Conservation (phyloP, 2,888 invertebrate genomes). For the Drosophila robusta region DNA sequence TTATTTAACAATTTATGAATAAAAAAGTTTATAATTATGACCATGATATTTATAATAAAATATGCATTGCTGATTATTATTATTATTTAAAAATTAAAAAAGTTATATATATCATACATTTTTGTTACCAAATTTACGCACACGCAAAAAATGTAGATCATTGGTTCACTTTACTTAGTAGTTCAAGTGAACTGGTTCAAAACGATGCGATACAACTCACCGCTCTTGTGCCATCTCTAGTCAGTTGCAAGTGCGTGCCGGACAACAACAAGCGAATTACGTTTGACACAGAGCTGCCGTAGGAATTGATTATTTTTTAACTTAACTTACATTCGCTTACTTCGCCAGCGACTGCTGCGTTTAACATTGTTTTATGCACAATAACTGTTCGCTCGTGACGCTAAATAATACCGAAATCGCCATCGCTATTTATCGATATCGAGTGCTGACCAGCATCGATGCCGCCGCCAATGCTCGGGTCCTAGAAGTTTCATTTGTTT, state of each 20-base stretch:
- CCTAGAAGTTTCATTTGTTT: neutral
- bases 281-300: neutral
- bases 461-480: neutral
- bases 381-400: neutral
- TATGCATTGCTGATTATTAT: no score
- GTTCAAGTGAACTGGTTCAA: neutral
- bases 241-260: neutral
- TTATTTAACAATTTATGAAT: no score
- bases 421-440: conserved; percentile 7
- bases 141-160: no score
- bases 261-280: neutral
- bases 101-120: no score
- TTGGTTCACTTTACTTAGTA: no score
- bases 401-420: conserved; percentile 5
- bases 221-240: neutral
- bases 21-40: no score
- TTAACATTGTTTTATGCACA: neutral
- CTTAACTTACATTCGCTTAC: neutral
- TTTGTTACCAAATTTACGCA: no score
- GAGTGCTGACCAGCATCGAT: neutral
- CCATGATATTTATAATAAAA: no score
- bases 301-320: neutral
- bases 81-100: no score
- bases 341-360: no score
- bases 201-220: neutral